Evolutionary conservation across 2,797 vertebrate species (phyloP).

Genomic region (Coregonus suidteri): DNA sequence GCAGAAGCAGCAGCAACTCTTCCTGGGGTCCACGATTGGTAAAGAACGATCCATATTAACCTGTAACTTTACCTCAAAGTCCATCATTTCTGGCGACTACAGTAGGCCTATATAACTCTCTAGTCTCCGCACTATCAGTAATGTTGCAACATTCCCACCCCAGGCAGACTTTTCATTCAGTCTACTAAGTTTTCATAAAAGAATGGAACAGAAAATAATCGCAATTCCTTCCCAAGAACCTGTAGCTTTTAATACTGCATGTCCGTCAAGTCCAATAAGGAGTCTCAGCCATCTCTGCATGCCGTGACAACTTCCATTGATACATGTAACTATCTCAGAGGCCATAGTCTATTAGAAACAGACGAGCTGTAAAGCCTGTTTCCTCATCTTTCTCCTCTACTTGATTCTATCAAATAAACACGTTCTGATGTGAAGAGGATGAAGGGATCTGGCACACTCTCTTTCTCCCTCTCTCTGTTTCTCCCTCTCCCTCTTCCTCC

Average conservation of each 20-base stretch:
- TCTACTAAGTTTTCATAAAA: constrained; percentile 51
- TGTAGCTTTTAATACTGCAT: constrained; percentile 22
- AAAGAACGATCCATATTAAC: not conserved
- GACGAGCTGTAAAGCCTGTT: constrained; percentile 49
- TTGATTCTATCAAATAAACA: constrained; percentile 69
- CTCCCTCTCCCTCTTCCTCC: not conserved
- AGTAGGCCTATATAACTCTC: not conserved
- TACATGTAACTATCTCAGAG: constrained; percentile 59
- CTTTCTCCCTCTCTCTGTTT: not conserved
- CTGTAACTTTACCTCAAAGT: not conserved
- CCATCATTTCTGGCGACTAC: not conserved
- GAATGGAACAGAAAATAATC: constrained; percentile 55
- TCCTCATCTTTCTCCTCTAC: constrained; percentile 51
- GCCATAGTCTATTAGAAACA: constrained; percentile 60
- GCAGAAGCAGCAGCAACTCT: too few relatives aligned
- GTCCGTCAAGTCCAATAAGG: constrained; percentile 52
- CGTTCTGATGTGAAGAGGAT: constrained; percentile 56
- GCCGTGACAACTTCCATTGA: constrained; percentile 66
- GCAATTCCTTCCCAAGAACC: constrained; percentile 48
- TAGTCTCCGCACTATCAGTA: constrained; percentile 17
- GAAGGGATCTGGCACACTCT: constrained; percentile 35
- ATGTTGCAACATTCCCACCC: constrained; percentile 39
- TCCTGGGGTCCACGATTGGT: not conserved
- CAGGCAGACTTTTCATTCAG: constrained; percentile 20
- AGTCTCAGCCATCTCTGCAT: constrained; percentile 60